phyloP scores from a whole-genome alignment of 1,140 invertebrate species.

The Drosophila lowei region DNA sequence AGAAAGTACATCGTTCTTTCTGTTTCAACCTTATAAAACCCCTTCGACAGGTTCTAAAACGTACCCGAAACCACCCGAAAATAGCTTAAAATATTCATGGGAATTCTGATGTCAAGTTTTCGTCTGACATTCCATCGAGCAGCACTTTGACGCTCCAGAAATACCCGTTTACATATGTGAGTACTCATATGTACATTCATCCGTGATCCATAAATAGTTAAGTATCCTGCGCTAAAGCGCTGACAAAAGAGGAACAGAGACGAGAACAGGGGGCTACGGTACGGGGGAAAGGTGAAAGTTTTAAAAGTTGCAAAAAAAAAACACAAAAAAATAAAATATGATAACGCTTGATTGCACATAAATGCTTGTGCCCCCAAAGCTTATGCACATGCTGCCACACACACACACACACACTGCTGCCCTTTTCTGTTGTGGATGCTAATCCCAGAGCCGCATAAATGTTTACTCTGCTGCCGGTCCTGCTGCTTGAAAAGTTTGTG shows the following conservation, averaged over 20 bases:
- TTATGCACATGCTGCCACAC: slow-evolving; percentile 19
- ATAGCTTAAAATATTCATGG: slow-evolving; percentile 25
- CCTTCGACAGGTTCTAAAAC: too few species aligned
- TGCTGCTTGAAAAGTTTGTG: slow-evolving; percentile 67
- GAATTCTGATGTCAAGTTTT: slow-evolving; percentile 43
- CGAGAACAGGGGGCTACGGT: background rate
- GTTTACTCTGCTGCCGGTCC: slow-evolving; percentile 53
- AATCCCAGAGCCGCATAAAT: slow-evolving; percentile 71
- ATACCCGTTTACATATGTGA: background rate
- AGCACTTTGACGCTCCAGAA: too few species aligned
- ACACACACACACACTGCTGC: slow-evolving; percentile 16
- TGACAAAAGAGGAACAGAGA: slow-evolving; percentile 23
- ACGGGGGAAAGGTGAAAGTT: slow-evolving; percentile 47
- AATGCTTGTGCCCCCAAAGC: too few species aligned
- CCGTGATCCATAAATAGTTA: slow-evolving; percentile 48
- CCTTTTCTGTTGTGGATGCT: slow-evolving; percentile 37
- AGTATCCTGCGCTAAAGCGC: slow-evolving; percentile 49
- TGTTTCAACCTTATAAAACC: background rate
- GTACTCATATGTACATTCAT: slow-evolving; percentile 12
- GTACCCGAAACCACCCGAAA: slow-evolving; percentile 12
- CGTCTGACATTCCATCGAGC: slow-evolving; percentile 35
- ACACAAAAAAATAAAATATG: slow-evolving; percentile 42
- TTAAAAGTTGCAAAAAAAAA: slow-evolving; percentile 42
- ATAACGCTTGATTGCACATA: slow-evolving; percentile 64
- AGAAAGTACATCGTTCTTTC: background rate